Evolutionary conservation across 2,113 vertebrate species (phyloP).

Genomic region (Rhagologus leucostigma): DNA sequence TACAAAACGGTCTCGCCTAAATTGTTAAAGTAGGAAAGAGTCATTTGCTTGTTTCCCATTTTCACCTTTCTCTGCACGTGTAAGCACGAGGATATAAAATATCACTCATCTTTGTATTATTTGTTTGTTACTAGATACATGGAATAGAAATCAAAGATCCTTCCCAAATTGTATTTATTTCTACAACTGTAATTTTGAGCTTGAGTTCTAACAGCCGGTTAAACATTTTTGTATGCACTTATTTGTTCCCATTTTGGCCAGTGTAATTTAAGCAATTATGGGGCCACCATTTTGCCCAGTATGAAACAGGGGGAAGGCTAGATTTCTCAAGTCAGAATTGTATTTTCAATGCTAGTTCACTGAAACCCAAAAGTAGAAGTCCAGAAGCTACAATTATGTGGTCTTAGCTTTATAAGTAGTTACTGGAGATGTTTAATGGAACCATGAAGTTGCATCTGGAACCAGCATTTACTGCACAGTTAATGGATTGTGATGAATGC

Average conservation of each 20-base stretch:
- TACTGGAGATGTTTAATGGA: not conserved
- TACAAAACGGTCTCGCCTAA: conserved; percentile 88
- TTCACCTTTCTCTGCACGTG: not conserved
- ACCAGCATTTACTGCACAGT: not conserved
- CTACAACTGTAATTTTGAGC: not conserved
- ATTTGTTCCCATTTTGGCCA: not conserved
- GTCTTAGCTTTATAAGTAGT: not conserved
- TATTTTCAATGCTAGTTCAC: not conserved
- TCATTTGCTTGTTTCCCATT: not conserved
- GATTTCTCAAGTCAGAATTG: not conserved
- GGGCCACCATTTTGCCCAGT: not conserved
- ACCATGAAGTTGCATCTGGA: not conserved
- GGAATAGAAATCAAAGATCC: not conserved
- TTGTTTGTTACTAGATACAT: not conserved
- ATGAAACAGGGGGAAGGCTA: not conserved
- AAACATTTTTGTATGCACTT: not conserved
- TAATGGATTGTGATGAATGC: not conserved
- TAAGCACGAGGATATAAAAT: not conserved
- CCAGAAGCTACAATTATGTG: not conserved
- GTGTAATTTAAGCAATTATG: not conserved
- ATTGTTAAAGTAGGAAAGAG: not conserved
- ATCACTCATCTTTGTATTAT: not conserved
- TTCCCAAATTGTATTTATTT: not conserved
- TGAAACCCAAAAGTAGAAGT: not conserved
- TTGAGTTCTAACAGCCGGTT: not conserved